Evolutionary conservation across 2,113 vertebrate genomes (phyloP).

Genomic region (Brevimyrus niger): DNA sequence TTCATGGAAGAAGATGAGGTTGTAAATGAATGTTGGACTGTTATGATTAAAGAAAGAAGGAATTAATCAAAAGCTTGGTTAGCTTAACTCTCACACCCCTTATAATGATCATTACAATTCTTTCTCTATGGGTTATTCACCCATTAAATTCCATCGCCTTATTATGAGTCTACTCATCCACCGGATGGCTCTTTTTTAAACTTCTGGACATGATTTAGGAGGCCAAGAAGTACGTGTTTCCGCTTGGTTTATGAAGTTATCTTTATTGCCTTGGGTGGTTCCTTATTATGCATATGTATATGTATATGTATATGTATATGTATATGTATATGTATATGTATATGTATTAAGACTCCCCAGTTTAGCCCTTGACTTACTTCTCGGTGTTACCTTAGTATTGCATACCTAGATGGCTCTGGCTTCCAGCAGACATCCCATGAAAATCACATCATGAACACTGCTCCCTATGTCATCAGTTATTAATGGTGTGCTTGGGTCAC

Average conservation of each 20-base stretch:
- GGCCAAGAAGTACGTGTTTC: background rate
- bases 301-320: too few relatives aligned
- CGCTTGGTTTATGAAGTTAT: background rate
- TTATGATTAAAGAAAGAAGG: background rate
- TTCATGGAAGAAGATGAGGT: background rate
- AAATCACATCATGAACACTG: background rate
- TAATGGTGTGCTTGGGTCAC: background rate
- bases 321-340: too few relatives aligned
- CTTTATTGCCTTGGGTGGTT: background rate
- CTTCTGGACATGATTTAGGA: background rate
- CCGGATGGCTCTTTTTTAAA: background rate
- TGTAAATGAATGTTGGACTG: background rate
- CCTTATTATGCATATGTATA: background rate
- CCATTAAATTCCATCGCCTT: background rate
- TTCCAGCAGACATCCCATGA: background rate
- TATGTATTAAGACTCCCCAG: background rate
- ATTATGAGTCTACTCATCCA: background rate
- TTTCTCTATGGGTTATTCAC: background rate
- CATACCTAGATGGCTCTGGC: background rate
- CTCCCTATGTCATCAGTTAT: background rate
- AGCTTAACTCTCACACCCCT: background rate
- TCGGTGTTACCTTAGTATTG: background rate
- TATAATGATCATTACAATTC: background rate
- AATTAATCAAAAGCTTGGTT: background rate
- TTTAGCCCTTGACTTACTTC: background rate